A percentile compares a stretch with the other conserved stretches of the same genome.
phyloP scores from a whole-genome alignment of 2,113 vertebrate genomes.

The Cyanoliseus patagonus region DNA sequence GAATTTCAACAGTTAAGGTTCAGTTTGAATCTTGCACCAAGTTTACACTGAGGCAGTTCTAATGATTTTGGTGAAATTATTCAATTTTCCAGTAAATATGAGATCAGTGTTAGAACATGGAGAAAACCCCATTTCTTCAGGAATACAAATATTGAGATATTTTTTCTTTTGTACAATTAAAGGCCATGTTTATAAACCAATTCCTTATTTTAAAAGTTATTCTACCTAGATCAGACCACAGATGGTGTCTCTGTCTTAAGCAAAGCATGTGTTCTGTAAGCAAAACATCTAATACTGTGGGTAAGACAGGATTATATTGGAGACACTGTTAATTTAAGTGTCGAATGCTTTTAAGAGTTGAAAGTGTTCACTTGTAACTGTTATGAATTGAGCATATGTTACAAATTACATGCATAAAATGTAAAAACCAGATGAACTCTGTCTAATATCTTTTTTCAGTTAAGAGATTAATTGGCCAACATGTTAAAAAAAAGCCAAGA shows the following conservation, averaged over 20 bases:
- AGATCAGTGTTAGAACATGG: neutral
- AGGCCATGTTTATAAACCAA: neutral
- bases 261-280: neutral
- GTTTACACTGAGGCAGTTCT: neutral
- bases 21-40: neutral
- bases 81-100: neutral
- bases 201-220: neutral
- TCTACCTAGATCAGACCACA: neutral
- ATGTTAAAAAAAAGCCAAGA: neutral
- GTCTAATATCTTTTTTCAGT: slow-evolving; percentile 3
- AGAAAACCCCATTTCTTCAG: neutral
- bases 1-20: neutral
- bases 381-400: slow-evolving; percentile 27
- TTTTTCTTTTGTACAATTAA: neutral
- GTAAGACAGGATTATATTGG: neutral
- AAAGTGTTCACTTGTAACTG: slow-evolving; percentile 17
- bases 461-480: neutral
- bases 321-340: slow-evolving; percentile 42
- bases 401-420: neutral
- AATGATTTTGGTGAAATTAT: neutral
- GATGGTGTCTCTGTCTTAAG: neutral
- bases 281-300: neutral
- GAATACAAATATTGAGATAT: neutral
- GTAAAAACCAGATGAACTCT: slow-evolving; percentile 24
- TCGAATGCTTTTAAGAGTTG: slow-evolving; percentile 14